Base-by-base conservation (phyloP, 2,113 vertebrate species). In the Syngnathus floridae region DNA sequence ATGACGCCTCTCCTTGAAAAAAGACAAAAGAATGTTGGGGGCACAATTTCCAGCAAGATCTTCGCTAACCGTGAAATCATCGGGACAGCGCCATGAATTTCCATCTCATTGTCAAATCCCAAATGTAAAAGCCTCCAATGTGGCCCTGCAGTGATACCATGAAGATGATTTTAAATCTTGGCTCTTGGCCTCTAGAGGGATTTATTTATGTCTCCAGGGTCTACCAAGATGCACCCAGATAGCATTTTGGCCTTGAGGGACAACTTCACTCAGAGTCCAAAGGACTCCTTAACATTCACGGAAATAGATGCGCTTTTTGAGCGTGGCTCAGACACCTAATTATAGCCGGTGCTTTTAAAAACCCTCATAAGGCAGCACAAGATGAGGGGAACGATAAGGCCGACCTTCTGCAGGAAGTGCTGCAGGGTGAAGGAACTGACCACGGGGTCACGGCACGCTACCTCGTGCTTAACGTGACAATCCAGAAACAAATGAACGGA, bases 21-120 rank as follows among this genome's bases (percentile, higher is more conserved):
- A 31, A 31, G 26, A 31, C 26, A 31, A 31, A 31, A 31, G 26
- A 31, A 31, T 31, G 26, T 31, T 31, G 26, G 3, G 37, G 74
- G 65, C 64, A 26, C 59, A 0, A 48, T 62, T 26, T 62, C 65
- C 45, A 57, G 38, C 59, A 69, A 65, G 64, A 71, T 83, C 80
- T 75, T 64, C n/a, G 36, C 13, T 12, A 38, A 52, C 76, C 81
- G 77, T 90, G 88, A 91, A 88, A 90, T 88, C 71, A n/a, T 21
- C 43, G 22, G 2, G 88, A 85, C 84, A 62, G 64, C 26, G 66
- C 17, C 61, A 68, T 67, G 77, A 80, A 80, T 82, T 78, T 81
- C 65, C 76, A 70, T 69, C 82, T 86, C 81, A 76, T 84, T 85
- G 41, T 26, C n/a, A 64, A 67, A 80, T 82, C 75, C 64, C 71